These are phyloP conservation scores for Steatornis caripensis DNA, from an alignment of 2,113 vertebrate genomes.

Conservation along the genomic window DNA sequence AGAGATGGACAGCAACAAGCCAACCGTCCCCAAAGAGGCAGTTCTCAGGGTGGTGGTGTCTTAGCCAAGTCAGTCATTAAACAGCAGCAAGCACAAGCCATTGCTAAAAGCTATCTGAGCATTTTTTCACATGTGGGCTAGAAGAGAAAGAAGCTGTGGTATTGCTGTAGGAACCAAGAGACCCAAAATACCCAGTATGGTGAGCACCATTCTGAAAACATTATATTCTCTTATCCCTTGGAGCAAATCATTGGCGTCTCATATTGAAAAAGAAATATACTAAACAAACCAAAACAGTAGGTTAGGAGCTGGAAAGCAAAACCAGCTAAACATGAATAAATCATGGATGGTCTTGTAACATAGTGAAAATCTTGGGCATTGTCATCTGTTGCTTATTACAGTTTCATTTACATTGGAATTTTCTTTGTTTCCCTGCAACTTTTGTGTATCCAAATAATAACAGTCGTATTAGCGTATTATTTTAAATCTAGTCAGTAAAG, in stretches of 20 bases:
- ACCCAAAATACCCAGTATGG: neutral
- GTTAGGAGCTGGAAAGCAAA: conserved; percentile 20
- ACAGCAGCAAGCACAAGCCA: neutral
- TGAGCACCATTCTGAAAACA: neutral
- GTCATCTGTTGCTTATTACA: conserved; percentile 58
- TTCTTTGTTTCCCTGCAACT: conserved; percentile 64
- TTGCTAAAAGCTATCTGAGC: neutral
- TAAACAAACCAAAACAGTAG: conserved; percentile 3
- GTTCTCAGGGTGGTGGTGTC: neutral
- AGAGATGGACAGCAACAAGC: neutral
- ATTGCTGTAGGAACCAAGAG: neutral
- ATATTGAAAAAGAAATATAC: neutral
- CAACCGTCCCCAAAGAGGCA: neutral
- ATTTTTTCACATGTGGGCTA: neutral
- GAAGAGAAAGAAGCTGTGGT: neutral
- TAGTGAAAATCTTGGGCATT: neutral
- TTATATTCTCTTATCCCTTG: neutral
- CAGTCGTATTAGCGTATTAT: conserved; percentile 9
- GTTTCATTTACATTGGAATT: conserved; percentile 61
- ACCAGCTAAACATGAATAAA: conserved; percentile 9
- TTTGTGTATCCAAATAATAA: conserved; percentile 24
- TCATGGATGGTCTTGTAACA: neutral
- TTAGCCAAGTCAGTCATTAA: neutral
- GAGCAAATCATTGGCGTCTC: neutral
- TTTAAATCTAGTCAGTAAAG: conserved; percentile 43